Percentiles rank a stretch among this genome's conserved stretches.
Evolutionary conservation across 2,113 vertebrate genomes (phyloP).

Genomic region (Oreochromis tanganicae): DNA sequence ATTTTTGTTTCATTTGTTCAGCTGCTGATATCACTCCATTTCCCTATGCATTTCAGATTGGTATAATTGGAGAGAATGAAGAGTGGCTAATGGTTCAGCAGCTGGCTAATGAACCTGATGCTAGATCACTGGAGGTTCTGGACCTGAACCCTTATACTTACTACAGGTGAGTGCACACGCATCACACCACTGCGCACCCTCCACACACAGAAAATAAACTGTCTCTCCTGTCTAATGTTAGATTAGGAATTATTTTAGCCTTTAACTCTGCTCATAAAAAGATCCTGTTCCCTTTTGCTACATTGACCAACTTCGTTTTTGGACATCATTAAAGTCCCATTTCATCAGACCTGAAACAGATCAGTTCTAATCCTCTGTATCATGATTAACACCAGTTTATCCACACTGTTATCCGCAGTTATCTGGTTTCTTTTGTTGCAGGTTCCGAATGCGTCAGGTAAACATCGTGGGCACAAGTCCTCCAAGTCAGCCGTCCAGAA

Average conservation of each 20-base stretch:
- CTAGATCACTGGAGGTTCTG: slow-evolving; percentile 85
- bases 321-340: background rate
- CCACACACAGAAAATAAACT: background rate
- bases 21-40: background rate
- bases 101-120: slow-evolving; percentile 85
- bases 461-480: slow-evolving; percentile 96
- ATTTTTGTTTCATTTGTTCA: background rate
- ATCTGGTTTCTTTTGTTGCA: slow-evolving; percentile 38
- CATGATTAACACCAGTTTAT: background rate
- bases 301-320: background rate
- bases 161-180: slow-evolving; percentile 77
- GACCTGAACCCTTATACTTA: slow-evolving; percentile 88
- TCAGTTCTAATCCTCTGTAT: background rate
- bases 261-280: background rate
- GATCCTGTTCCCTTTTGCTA: background rate
- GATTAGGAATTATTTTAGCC: background rate
- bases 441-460: slow-evolving; percentile 94
- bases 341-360: background rate
- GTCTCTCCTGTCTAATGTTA: background rate
- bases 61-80: slow-evolving; percentile 83
- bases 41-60: slow-evolving; percentile 73
- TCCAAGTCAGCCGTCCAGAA: slow-evolving; percentile 88
- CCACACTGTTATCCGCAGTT: background rate
- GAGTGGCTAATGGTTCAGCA: slow-evolving; percentile 88
- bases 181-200: background rate